These are phyloP conservation scores for Dermatophagoides farinae DNA, from an alignment of 1,140 invertebrate species.

Conservation along the genomic window DNA sequence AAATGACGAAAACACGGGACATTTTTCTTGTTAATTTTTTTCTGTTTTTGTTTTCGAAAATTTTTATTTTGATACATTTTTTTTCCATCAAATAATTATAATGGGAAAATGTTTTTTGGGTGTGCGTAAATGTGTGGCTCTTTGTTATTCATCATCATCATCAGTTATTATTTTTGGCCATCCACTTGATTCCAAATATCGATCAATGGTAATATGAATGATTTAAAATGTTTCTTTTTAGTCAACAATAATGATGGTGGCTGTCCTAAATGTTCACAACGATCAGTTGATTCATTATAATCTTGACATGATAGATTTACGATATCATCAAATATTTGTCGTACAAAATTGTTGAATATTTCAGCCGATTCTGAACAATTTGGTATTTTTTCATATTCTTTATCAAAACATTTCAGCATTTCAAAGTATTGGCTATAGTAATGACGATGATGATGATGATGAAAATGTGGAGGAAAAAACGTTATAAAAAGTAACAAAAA, in stretches of 20 bases:
- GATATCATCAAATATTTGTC: constrained; percentile 1
- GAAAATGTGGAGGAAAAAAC: no score
- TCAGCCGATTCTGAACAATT: neutral
- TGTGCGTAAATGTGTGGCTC: no score
- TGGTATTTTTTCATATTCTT: neutral
- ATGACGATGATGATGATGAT: no score
- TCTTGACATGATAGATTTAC: neutral
- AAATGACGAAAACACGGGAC: no score
- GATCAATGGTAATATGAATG: neutral
- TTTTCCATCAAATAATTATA: no score
- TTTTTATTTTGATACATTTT: no score
- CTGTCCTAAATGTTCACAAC: neutral
- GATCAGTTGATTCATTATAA: neutral
- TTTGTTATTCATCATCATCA: no score
- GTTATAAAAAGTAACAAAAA: no score
- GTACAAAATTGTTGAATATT: neutral
- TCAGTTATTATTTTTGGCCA: neutral
- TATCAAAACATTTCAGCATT: constrained; percentile 1
- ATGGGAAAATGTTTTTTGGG: no score
- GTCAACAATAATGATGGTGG: neutral
- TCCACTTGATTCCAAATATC: neutral
- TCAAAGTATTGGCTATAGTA: neutral
- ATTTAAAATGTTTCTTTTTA: constrained; percentile 6
- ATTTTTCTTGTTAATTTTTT: no score
- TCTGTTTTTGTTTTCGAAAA: no score